Percentiles rank a stretch among this genome's conserved stretches.
These are phyloP conservation scores for Arnoldichthys spilopterus DNA, from an alignment of 2,797 vertebrate species.

Conservation along the genomic window DNA sequence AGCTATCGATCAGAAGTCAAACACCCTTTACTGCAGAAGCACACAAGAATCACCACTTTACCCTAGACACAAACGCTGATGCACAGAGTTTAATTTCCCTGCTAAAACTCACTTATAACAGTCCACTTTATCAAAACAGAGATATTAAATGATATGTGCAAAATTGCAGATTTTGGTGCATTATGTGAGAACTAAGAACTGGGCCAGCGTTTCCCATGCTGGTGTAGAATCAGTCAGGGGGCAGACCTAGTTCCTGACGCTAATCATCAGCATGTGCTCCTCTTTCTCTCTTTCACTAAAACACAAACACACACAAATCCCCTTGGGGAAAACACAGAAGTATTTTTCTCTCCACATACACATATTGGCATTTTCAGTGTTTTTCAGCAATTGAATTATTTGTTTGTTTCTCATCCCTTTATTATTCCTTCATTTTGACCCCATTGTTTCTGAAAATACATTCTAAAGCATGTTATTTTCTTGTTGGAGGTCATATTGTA, in stretches of 20 bases:
- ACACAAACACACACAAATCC: constrained; percentile 7
- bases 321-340: constrained; percentile 32
- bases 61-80: constrained; percentile 4
- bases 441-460: constrained; percentile 35
- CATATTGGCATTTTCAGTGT: constrained; percentile 60
- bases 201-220: constrained; percentile 58
- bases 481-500: constrained; percentile 31
- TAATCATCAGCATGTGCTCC: constrained; percentile 36
- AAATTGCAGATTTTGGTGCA: constrained; percentile 37
- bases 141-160: constrained; percentile 18
- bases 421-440: constrained; percentile 56
- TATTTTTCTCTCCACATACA: constrained; percentile 44
- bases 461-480: constrained; percentile 39
- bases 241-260: constrained; percentile 40
- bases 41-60: constrained; percentile 5
- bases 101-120: constrained; percentile 24
- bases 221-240: constrained; percentile 38
- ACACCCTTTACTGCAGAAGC: constrained; percentile 16
- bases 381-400: constrained; percentile 43
- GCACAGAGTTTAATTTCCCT: constrained; percentile 38
- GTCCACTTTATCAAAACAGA: constrained; percentile 1
- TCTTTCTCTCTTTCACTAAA: background rate
- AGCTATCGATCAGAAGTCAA: constrained; percentile 14
- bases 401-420: constrained; percentile 50
- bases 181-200: constrained; percentile 45